phyloP scores from a whole-genome alignment of 1,140 invertebrate genomes.

The Orchestia grillus region DNA sequence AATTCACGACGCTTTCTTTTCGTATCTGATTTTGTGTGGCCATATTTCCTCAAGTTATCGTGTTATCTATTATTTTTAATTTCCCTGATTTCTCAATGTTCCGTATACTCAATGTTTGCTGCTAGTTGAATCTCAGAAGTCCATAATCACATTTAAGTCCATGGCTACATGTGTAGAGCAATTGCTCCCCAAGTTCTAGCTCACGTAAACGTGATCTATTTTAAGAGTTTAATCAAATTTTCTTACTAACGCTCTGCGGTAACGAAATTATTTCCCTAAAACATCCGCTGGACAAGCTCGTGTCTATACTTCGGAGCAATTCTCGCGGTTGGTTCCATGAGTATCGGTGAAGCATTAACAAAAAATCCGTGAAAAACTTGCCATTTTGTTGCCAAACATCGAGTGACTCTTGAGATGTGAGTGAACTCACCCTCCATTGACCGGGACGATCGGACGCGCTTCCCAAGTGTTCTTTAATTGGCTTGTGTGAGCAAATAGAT shows the following conservation, averaged over 20 bases:
- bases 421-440: not conserved
- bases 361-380: not conserved
- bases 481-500: not conserved
- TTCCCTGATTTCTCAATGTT: not conserved
- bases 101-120: not conserved
- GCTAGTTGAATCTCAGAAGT: not conserved
- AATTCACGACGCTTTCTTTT: not conserved
- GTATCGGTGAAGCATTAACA: not conserved
- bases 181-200: not conserved
- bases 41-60: too few species aligned
- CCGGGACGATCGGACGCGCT: not conserved
- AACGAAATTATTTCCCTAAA: not conserved
- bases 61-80: not conserved
- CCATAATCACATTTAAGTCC: not conserved
- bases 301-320: not conserved
- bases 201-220: not conserved
- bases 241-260: not conserved
- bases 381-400: not conserved
- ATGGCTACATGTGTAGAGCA: not conserved
- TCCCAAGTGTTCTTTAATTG: not conserved
- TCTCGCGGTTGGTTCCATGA: not conserved
- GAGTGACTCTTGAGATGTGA: not conserved
- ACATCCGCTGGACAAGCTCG: not conserved
- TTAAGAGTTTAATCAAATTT: not conserved
- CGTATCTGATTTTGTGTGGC: too few species aligned